phyloP scores from a whole-genome alignment of 2,888 invertebrate genomes.

The Tryphoninae sp. region DNA sequence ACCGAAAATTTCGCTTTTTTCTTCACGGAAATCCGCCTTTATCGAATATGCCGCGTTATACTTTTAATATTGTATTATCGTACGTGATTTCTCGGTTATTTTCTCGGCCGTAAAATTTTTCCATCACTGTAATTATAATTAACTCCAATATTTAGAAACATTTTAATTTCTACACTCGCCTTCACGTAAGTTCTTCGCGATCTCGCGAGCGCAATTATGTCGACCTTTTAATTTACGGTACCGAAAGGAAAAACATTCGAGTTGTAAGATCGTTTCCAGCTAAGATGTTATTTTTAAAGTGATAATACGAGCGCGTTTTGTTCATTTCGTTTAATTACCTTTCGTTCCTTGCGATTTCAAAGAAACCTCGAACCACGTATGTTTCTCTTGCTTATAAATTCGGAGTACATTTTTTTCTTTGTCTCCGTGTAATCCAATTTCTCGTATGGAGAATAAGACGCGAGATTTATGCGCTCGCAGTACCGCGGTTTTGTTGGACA shows the following conservation, averaged over 20 bases:
- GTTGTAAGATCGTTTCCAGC: no score
- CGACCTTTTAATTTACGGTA: not conserved
- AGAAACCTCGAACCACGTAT: no score
- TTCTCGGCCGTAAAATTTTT: not conserved
- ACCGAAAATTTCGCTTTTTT: no score
- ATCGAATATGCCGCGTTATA: no score
- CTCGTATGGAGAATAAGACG: not conserved
- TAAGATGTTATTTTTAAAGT: no score
- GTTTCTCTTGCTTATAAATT: no score
- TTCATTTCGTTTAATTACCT: no score
- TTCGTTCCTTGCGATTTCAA: no score
- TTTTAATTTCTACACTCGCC: not conserved
- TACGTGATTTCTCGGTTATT: not conserved
- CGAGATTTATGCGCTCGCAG: not conserved
- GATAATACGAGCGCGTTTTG: no score
- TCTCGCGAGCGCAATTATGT: not conserved
- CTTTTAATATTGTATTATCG: no score
- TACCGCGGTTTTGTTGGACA: slow-evolving; percentile 10
- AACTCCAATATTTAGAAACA: not conserved
- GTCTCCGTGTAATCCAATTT: not conserved
- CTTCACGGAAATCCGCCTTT: no score
- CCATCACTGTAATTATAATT: not conserved
- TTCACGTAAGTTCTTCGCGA: not conserved
- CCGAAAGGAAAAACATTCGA: no score
- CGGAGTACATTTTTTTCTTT: not conserved